Percentiles rank a stretch among this genome's conserved stretches.
These are phyloP conservation scores for Atta colombica DNA, from an alignment of 1,140 invertebrate species.

Conservation along the genomic window DNA sequence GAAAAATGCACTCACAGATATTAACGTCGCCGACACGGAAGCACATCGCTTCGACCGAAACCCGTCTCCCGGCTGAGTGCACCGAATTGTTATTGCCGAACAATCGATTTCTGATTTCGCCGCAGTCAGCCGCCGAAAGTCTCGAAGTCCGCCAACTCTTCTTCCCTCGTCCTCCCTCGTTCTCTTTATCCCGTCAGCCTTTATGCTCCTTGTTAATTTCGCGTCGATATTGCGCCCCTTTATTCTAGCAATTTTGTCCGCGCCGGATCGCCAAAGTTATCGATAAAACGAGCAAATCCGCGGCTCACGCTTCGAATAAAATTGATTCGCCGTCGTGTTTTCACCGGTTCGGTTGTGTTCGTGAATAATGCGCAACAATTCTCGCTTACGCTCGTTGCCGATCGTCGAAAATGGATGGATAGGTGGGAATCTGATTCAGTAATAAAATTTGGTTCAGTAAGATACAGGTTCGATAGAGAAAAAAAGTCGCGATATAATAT, in stretches of 20 bases:
- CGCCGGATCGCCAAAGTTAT: slow-evolving; percentile 33
- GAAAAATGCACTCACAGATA: slow-evolving; percentile 82
- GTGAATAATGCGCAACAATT: slow-evolving; percentile 58
- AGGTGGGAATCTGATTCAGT: not conserved
- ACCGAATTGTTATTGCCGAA: slow-evolving; percentile 82
- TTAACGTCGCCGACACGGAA: slow-evolving; percentile 79
- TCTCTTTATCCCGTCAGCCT: not conserved
- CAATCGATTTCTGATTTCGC: slow-evolving; percentile 81
- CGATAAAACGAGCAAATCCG: slow-evolving; percentile 51
- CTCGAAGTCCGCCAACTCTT: not conserved
- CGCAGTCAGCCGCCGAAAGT: slow-evolving; percentile 60
- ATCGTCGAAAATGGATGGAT: not conserved
- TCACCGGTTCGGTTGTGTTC: slow-evolving; percentile 13
- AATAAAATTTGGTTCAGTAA: not conserved
- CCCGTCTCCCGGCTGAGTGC: slow-evolving; percentile 74
- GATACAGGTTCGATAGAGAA: not conserved
- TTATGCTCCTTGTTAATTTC: slow-evolving; percentile 50
- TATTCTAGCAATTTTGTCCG: slow-evolving; percentile 44
- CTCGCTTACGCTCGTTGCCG: slow-evolving; percentile 23
- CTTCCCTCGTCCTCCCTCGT: not conserved
- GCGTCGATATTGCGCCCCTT: slow-evolving; percentile 38
- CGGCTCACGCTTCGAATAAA: slow-evolving; percentile 51
- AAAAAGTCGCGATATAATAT: not conserved
- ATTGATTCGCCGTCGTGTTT: slow-evolving; percentile 53
- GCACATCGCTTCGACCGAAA: slow-evolving; percentile 67